Evolutionary conservation across 2,888 invertebrate genomes (phyloP).

Genomic region (Scaptomyza polygonia): DNA sequence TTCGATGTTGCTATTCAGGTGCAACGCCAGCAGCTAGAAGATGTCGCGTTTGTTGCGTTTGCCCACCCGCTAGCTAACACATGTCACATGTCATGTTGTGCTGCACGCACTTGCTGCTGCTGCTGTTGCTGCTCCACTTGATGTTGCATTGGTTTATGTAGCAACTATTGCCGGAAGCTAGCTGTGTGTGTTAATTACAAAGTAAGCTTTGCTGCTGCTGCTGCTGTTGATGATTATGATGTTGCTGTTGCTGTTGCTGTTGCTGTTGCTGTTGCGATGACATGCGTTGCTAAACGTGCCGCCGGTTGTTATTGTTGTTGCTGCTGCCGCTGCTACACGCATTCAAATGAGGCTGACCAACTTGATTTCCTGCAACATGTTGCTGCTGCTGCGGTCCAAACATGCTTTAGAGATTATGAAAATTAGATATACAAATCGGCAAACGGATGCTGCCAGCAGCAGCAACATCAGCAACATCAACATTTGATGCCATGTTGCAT

Average conservation of each 20-base stretch:
- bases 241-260: conserved; percentile 65
- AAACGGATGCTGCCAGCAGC: conserved; percentile 73
- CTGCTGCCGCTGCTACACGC: conserved; percentile 49
- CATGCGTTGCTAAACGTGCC: conserved; percentile 82
- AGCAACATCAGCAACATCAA: conserved; percentile 53
- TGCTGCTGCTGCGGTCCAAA: conserved; percentile 55
- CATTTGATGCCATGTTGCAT: conserved; percentile 52
- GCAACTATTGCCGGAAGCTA: conserved; percentile 67
- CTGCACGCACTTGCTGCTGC: conserved; percentile 68
- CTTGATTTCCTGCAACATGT: conserved; percentile 81
- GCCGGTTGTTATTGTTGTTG: conserved; percentile 54
- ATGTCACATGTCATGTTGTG: conserved; percentile 73
- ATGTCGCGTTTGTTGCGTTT: conserved; percentile 76
- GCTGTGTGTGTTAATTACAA: conserved; percentile 77
- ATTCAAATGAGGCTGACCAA: conserved; percentile 78
- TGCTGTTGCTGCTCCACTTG: no score
- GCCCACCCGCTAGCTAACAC: conserved; percentile 76
- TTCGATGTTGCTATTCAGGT: conserved; percentile 64
- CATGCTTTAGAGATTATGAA: conserved; percentile 73
- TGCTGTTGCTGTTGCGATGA: conserved; percentile 77
- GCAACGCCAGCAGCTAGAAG: conserved; percentile 79
- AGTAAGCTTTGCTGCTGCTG: conserved; percentile 53
- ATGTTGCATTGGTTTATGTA: no score
- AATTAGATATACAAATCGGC: conserved; percentile 81
- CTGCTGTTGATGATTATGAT: conserved; percentile 62